Evolutionary conservation across 35 echinoderm and acorn worm species (phyloP).

Genomic region (Ptychodera flava): DNA sequence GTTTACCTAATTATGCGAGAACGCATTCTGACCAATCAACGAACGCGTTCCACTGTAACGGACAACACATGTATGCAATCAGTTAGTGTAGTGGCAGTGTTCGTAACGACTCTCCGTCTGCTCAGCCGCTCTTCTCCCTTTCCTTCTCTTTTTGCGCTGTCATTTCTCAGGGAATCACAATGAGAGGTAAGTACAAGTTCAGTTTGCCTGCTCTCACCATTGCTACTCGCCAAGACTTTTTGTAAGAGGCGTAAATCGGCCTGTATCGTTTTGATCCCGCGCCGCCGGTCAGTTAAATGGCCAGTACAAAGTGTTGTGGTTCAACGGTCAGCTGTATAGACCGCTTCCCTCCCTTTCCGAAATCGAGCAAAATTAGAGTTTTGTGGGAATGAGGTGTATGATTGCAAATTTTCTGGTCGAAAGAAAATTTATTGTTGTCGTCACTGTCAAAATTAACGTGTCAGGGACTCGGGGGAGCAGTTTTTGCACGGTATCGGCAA

Average conservation of each 20-base stretch:
- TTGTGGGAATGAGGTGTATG: too few relatives aligned
- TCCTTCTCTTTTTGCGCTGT: neutral
- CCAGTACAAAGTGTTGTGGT: neutral
- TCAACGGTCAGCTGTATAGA: neutral
- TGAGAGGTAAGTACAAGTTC: neutral
- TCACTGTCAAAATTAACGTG: too few relatives aligned
- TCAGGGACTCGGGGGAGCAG: too few relatives aligned
- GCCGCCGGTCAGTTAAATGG: neutral
- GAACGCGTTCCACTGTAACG: neutral
- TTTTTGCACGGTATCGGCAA: too few relatives aligned
- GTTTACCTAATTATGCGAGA: constrained; percentile 1
- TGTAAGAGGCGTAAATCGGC: neutral
- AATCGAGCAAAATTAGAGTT: too few relatives aligned
- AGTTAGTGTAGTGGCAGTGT: neutral
- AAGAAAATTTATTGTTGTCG: too few relatives aligned
- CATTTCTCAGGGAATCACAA: neutral
- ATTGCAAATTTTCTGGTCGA: too few relatives aligned
- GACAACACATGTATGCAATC: neutral
- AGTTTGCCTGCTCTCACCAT: too few relatives aligned
- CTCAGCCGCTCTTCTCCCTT: neutral
- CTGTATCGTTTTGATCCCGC: neutral
- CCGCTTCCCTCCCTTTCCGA: neutral
- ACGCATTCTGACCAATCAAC: neutral
- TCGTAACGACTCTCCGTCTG: neutral
- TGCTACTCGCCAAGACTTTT: too few relatives aligned